phyloP scores from a whole-genome alignment of 2,113 vertebrate species.

The Chaenogobius annularis region DNA sequence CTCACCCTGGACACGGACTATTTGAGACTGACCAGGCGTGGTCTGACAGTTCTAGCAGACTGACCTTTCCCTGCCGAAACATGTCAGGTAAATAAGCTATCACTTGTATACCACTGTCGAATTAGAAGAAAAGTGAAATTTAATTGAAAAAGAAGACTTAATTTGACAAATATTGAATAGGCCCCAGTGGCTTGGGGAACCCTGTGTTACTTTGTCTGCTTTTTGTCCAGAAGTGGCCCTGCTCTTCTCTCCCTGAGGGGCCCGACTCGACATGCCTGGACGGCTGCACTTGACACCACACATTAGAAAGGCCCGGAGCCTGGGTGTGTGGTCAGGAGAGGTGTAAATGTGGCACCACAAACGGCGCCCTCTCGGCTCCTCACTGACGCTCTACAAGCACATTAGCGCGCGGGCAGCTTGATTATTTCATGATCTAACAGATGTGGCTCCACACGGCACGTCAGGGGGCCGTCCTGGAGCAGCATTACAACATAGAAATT shows the following conservation, averaged over 20 bases:
- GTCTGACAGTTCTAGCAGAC: no score
- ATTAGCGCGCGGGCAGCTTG: constrained; percentile 7
- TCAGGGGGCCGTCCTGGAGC: no score
- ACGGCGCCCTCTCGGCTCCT: background rate
- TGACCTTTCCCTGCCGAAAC: no score
- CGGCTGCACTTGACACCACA: constrained; percentile 53
- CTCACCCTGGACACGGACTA: no score
- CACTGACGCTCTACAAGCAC: background rate
- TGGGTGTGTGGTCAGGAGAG: background rate
- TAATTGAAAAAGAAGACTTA: no score
- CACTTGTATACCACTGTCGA: no score
- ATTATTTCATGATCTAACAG: constrained; percentile 22
- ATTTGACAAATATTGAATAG: no score
- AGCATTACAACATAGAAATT: background rate
- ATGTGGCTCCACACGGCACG: background rate
- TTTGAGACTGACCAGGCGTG: no score
- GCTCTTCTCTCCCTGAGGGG: constrained; percentile 21
- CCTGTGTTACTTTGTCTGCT: no score
- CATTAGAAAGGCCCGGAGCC: constrained; percentile 16
- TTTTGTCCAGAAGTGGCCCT: background rate
- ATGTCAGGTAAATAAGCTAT: no score
- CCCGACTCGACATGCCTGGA: constrained; percentile 50
- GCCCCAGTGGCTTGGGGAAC: no score
- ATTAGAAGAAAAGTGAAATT: no score
- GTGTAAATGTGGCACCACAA: background rate